Evolutionary conservation across 1,140 invertebrate genomes (phyloP).

Genomic region (Cylas formicarius): DNA sequence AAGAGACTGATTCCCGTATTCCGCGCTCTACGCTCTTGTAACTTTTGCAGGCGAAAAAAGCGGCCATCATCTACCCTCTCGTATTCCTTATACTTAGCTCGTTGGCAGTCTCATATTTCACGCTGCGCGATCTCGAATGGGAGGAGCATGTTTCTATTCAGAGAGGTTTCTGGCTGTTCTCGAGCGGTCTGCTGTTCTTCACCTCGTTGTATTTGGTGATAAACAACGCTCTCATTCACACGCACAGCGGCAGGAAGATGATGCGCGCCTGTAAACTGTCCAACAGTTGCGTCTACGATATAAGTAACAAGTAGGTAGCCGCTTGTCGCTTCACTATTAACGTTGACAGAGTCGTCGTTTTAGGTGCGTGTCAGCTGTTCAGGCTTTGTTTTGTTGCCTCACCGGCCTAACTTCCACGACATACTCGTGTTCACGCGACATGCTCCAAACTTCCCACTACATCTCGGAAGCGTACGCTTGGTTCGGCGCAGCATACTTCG

Average conservation of each 20-base stretch:
- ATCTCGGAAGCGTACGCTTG: conserved; percentile 65
- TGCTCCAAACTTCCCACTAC: conserved; percentile 57
- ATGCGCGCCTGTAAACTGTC: conserved; percentile 53
- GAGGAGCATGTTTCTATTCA: conserved; percentile 46
- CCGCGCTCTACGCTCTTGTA: too few relatives aligned
- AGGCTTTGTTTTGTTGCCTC: conserved; percentile 56
- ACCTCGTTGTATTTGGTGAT: conserved; percentile 53
- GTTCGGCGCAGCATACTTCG: conserved; percentile 70
- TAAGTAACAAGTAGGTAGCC: conserved; percentile 61
- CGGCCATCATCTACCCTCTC: conserved; percentile 16
- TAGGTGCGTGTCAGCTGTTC: conserved; percentile 60
- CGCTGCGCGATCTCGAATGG: conserved; percentile 29
- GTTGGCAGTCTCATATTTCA: conserved; percentile 25
- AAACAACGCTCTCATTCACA: conserved; percentile 51
- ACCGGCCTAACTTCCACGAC: conserved; percentile 55
- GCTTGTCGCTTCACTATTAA: neutral
- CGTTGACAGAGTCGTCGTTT: conserved; percentile 25
- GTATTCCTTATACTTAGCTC: conserved; percentile 19
- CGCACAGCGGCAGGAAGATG: conserved; percentile 47
- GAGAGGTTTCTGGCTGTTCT: conserved; percentile 50
- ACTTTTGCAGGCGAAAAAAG: conserved; percentile 27
- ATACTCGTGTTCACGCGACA: conserved; percentile 56
- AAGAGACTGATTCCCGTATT: too few relatives aligned
- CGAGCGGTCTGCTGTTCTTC: conserved; percentile 56
- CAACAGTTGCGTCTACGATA: conserved; percentile 56